Conservation (phyloP, 2,888 invertebrate genomes). For the Orthonychiurus folsomi region DNA sequence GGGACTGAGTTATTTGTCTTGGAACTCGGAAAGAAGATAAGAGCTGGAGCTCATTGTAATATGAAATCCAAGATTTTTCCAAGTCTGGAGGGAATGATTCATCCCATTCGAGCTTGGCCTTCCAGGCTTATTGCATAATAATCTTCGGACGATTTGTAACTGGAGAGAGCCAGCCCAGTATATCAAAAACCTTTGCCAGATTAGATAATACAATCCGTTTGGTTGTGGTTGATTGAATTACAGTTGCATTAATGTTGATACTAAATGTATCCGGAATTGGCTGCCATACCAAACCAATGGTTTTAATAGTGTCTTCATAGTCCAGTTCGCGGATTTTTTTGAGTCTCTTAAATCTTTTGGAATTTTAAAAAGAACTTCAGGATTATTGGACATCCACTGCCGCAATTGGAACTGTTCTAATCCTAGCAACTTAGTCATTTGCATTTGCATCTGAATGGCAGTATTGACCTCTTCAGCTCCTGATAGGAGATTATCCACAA, state of each 20-base stretch:
- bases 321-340: background rate
- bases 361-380: background rate
- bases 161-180: background rate
- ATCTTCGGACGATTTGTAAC: background rate
- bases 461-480: background rate
- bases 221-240: background rate
- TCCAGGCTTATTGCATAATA: background rate
- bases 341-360: background rate
- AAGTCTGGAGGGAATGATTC: background rate
- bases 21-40: no score
- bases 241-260: background rate
- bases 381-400: background rate
- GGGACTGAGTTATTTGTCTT: no score
- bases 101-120: background rate
- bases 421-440: background rate
- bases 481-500: background rate
- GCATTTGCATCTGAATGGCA: background rate
- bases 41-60: background rate
- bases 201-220: background rate
- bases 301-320: background rate
- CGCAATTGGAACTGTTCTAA: background rate
- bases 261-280: background rate
- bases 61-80: background rate
- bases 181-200: background rate
- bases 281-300: background rate